Percentiles rank a stretch among this genome's conserved stretches.
phyloP scores from a whole-genome alignment of 2,888 invertebrate species.

The Hyposoter didymator region DNA sequence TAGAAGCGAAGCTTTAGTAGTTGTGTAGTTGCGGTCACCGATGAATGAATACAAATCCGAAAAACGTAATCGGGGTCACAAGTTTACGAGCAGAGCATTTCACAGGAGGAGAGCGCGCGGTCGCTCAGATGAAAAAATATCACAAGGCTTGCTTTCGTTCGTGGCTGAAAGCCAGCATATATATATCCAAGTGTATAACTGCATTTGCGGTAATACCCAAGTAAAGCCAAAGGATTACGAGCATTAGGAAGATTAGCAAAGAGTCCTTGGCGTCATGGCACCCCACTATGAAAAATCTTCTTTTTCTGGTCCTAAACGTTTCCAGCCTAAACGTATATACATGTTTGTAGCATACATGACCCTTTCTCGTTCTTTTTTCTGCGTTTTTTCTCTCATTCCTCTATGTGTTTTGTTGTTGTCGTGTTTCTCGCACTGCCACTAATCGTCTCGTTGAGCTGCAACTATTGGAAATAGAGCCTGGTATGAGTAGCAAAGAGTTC shows the following conservation, averaged over 20 bases:
- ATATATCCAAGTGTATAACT: constrained; percentile 74
- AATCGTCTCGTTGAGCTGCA: constrained; percentile 55
- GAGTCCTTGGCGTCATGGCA: constrained; percentile 69
- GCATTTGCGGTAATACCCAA: constrained; percentile 79
- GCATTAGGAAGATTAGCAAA: constrained; percentile 78
- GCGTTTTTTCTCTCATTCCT: constrained; percentile 12
- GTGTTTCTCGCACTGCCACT: constrained; percentile 58
- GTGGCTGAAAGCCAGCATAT: constrained; percentile 44
- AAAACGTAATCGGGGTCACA: constrained; percentile 76
- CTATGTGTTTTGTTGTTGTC: constrained; percentile 53
- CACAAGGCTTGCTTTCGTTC: constrained; percentile 50
- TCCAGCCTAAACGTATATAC: constrained; percentile 10
- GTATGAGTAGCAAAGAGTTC: constrained; percentile 70
- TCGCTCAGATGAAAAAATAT: constrained; percentile 58
- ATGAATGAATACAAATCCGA: constrained; percentile 67
- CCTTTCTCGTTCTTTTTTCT: constrained; percentile 28
- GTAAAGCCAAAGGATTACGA: constrained; percentile 81
- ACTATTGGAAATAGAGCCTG: constrained; percentile 72
- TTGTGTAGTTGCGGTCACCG: constrained; percentile 57
- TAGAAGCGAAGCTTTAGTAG: constrained; percentile 30
- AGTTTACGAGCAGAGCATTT: constrained; percentile 53
- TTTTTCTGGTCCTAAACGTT: constrained; percentile 37
- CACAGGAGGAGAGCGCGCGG: constrained; percentile 41
- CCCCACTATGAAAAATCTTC: constrained; percentile 57
- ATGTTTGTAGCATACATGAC: constrained; percentile 9